These are phyloP conservation scores for Hycleus phaleratus DNA, from an alignment of 1,140 invertebrate genomes.

Conservation along the genomic window DNA sequence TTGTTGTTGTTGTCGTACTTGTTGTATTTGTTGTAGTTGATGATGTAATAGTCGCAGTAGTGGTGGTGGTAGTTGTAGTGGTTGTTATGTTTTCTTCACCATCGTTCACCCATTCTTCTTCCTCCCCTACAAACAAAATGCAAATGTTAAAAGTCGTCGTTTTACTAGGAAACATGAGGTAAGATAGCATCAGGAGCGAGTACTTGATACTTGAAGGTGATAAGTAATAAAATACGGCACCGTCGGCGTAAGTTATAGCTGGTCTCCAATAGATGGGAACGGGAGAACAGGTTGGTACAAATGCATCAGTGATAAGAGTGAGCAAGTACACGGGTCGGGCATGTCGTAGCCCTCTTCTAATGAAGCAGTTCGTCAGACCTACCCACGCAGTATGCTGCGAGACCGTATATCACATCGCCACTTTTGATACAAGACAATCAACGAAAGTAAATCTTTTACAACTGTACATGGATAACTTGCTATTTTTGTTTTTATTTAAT, in stretches of 20 bases:
- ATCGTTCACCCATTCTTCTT: constrained; percentile 53
- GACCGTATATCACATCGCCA: constrained; percentile 23
- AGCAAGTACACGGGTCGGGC: constrained; percentile 32
- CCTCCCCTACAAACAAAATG: constrained; percentile 42
- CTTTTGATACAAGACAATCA: neutral
- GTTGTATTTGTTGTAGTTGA: constrained; percentile 36
- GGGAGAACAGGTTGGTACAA: constrained; percentile 35
- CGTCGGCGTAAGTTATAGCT: constrained; percentile 21
- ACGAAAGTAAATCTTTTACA: too few species aligned
- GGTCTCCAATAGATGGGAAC: constrained; percentile 19
- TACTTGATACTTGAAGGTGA: constrained; percentile 27
- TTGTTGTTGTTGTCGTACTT: constrained; percentile 43
- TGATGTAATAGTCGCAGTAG: constrained; percentile 27
- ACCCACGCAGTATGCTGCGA: constrained; percentile 19
- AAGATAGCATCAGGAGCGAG: constrained; percentile 23
- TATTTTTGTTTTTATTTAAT: too few species aligned
- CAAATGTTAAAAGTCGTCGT: constrained; percentile 12
- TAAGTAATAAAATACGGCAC: constrained; percentile 30
- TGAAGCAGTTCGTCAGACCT: constrained; percentile 38
- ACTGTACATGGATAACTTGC: too few species aligned
- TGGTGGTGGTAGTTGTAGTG: constrained; percentile 28
- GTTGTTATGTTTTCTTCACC: constrained; percentile 46
- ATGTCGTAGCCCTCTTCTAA: constrained; percentile 32
- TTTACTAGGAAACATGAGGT: constrained; percentile 24
- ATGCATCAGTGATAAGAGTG: constrained; percentile 35